Evolutionary conservation across 1,140 invertebrate genomes (phyloP).

Genomic region (Calliopsis andreniformis): DNA sequence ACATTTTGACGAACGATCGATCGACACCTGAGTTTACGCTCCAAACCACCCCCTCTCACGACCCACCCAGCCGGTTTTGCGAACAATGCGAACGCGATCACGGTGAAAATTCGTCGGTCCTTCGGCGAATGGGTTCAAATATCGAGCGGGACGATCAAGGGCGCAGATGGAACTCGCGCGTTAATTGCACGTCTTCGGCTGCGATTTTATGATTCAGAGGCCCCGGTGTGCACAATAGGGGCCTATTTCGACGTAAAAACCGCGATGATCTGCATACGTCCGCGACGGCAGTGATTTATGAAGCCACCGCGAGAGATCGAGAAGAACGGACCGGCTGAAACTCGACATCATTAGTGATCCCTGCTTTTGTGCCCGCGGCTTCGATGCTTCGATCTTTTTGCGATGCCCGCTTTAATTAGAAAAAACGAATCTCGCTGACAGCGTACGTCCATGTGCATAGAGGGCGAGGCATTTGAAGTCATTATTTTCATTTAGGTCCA

Average conservation of each 20-base stretch:
- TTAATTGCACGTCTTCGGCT: slow-evolving; percentile 12
- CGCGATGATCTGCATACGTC: slow-evolving; percentile 36
- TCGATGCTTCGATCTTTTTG: slow-evolving; percentile 38
- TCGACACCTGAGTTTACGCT: slow-evolving; percentile 27
- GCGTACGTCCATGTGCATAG: too few species aligned
- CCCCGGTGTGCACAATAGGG: background rate
- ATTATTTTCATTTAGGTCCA: too few species aligned
- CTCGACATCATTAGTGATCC: slow-evolving; percentile 42
- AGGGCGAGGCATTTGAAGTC: too few species aligned
- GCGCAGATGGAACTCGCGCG: background rate
- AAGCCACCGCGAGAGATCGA: slow-evolving; percentile 13
- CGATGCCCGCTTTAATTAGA: slow-evolving; percentile 33
- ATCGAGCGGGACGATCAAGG: background rate
- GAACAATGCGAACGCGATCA: background rate
- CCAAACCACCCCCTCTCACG: background rate
- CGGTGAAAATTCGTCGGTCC: background rate
- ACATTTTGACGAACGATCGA: slow-evolving; percentile 58
- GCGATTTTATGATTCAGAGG: slow-evolving; percentile 6
- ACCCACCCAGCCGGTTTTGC: background rate
- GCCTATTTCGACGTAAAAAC: slow-evolving; percentile 8
- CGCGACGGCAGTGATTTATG: slow-evolving; percentile 32
- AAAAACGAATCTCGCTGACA: slow-evolving; percentile 14
- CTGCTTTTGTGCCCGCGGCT: slow-evolving; percentile 29
- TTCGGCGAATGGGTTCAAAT: background rate
- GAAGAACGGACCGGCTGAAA: slow-evolving; percentile 13